These are phyloP conservation scores for Leptogaster cylindrica DNA, from an alignment of 2,888 invertebrate genomes.

Conservation along the genomic window DNA sequence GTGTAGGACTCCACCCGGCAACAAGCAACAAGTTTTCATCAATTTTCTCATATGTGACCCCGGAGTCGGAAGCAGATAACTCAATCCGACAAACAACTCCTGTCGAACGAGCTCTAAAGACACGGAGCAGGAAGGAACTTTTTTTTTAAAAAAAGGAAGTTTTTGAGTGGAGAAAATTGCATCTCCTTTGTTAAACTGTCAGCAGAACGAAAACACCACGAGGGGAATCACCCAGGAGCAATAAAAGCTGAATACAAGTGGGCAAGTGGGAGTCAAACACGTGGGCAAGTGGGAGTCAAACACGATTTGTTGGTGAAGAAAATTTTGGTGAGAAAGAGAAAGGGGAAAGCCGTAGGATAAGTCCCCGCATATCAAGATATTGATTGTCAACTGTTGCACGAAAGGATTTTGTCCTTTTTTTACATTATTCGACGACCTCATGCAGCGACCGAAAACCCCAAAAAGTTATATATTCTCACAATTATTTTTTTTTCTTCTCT, in stretches of 20 bases:
- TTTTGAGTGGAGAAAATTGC: slow-evolving; percentile 41
- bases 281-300: background rate
- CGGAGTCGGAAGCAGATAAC: slow-evolving; percentile 14
- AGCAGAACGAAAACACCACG: slow-evolving; percentile 10
- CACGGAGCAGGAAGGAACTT: background rate
- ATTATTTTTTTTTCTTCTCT: background rate
- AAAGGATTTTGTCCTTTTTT: slow-evolving; percentile 16
- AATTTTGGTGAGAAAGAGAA: background rate
- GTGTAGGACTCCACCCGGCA: slow-evolving; percentile 4
- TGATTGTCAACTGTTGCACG: slow-evolving; percentile 46
- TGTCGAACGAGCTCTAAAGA: slow-evolving; percentile 10
- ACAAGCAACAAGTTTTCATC: slow-evolving; percentile 28
- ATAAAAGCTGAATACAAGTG: slow-evolving; percentile 8
- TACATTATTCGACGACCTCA: background rate
- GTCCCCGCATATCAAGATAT: slow-evolving; percentile 34
- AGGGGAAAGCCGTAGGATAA: background rate
- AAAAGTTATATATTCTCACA: slow-evolving; percentile 7
- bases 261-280: slow-evolving; percentile 3
- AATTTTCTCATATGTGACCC: slow-evolving; percentile 35
- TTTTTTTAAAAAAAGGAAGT: background rate
- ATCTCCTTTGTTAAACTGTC: slow-evolving; percentile 43
- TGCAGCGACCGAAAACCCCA: background rate
- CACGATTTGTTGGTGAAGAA: background rate
- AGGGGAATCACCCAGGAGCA: slow-evolving; percentile 2
- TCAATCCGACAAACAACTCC: slow-evolving; percentile 18